Base-by-base conservation (phyloP, 2,797 vertebrate species). In the Dicrostonyx torquatus region DNA sequence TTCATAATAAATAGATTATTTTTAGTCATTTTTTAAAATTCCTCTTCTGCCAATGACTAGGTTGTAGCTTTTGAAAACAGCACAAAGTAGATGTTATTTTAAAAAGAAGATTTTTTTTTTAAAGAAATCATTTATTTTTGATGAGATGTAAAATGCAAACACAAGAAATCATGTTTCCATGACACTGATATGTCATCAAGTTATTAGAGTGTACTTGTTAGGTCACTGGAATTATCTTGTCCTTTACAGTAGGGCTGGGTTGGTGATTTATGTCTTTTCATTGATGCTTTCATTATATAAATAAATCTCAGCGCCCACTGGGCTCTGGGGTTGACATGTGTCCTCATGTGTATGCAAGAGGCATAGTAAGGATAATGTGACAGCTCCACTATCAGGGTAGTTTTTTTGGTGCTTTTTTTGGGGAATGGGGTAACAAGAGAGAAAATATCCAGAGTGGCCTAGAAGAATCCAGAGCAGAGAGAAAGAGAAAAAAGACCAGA, bases 1-100 rank as follows among this genome's bases (percentile, higher is more conserved):
- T 55, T 97, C 66, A 82, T 90, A 92, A 95, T 66, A 64, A 24
- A 66, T 62, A 90, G 66, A 60, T 82, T 93, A 34, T 89, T 55
- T 31, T 94, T n/a, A 86, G 60, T 55, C 1, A 77, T 64, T 0
- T 0, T 43, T 95, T 94, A 31, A n/a, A 70, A 73, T 14, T 68
- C 6, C 34, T 40, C 29, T 90, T 84, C 5, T 93, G 68, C 22
- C 40, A 34, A 40, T 62, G 50, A 86, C 89, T 72, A 40, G 20
- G 12, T 72, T 85, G 18, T 64, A 48, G 70, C 62, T 93, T 94
- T 90, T 70, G 78, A 89, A 94, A 89, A 79, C 86, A 89, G 82
- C 37, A 66, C 60, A 79, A 60, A 94, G 77, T 87, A 91, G 48
- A 34, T 72, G 29, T 53, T 73, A 18, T 14, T 66, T 31, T 20